Percentiles rank a stretch among this genome's conserved stretches.
Conservation (phyloP, 2,797 vertebrate species). For the Myiotriccus ornatus region DNA sequence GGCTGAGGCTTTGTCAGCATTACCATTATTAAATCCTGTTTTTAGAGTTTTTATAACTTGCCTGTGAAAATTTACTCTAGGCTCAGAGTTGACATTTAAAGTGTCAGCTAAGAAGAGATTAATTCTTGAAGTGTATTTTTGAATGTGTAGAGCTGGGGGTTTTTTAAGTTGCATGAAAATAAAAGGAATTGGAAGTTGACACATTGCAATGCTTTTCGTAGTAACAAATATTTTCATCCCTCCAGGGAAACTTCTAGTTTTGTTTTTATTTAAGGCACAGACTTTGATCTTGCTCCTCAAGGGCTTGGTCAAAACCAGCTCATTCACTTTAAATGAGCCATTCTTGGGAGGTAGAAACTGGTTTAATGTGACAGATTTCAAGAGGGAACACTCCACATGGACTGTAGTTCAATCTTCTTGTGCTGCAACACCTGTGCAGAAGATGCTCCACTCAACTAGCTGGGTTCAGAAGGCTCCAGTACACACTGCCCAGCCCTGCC, state of each 20-base stretch:
- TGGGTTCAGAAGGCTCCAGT: background rate
- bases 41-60: conserved; percentile 45
- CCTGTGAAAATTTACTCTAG: conserved; percentile 44
- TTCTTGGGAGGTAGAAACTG: background rate
- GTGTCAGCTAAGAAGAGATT: conserved; percentile 39
- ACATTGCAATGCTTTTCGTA: background rate
- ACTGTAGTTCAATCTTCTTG: background rate
- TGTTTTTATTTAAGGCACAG: background rate
- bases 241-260: background rate
- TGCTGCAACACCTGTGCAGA: background rate
- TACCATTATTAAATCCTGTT: conserved; percentile 53
- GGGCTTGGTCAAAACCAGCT: background rate
- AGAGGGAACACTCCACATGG: background rate
- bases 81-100: conserved; percentile 56
- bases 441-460: background rate
- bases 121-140: conserved; percentile 19
- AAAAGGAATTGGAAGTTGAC: background rate
- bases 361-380: background rate
- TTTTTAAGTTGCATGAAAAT: conserved; percentile 15
- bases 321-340: background rate
- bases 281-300: background rate
- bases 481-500: background rate
- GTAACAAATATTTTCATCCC: background rate
- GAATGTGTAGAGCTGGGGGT: background rate
- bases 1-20: conserved; percentile 37